Evolutionary conservation across 2,113 vertebrate species (phyloP), one percentile per base, ranked within the genome.

Genomic region (Cebidichthys violaceus): DNA sequence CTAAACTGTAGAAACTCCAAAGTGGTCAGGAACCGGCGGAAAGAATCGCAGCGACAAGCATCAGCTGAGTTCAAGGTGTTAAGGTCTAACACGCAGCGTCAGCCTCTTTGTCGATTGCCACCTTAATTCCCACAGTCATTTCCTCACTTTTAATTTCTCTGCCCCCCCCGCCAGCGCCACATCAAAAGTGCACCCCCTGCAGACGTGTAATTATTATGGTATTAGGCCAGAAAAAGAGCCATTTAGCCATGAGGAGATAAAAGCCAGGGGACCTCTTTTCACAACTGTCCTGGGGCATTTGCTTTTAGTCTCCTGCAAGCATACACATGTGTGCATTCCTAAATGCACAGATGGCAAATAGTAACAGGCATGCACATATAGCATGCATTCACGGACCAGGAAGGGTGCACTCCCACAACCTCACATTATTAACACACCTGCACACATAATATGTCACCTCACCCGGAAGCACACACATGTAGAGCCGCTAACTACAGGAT

Each of bases 191-290:
- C 73, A 90, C 94, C 95, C 90, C 95, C 93, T 83, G 92, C 81
- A 60, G 94, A 66, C 67, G 9, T 76, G 95, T 93, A 95, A 96
- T 96, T 95, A 96, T 94, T 93, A 92, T 93, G 91, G 94, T 90
- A 95, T 96, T 95, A 95, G 89, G 75, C 79, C 81, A 86, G 82
- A 86, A 89, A 89, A 93, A 89, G 86, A 89, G 77, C 86, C 87
- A 86, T 92, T 94, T 94, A 90, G 77, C 88, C 85, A 71, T 43
- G 62, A 88, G 72, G 74, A 92, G 93, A 92, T 93, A 92, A 94
- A 95, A 90, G 88, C 76, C 66, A 77, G 80, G 85, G 77, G 57
- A 68, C 29, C 33, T 79, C 71, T 77, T 86, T 73, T 33, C 33
- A 61, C 45, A 27, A n/a, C 79, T 61, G 41, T 82, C 69, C 62